phyloP scores from a whole-genome alignment of 2,888 invertebrate species.

The Melinopterus prodromus region DNA sequence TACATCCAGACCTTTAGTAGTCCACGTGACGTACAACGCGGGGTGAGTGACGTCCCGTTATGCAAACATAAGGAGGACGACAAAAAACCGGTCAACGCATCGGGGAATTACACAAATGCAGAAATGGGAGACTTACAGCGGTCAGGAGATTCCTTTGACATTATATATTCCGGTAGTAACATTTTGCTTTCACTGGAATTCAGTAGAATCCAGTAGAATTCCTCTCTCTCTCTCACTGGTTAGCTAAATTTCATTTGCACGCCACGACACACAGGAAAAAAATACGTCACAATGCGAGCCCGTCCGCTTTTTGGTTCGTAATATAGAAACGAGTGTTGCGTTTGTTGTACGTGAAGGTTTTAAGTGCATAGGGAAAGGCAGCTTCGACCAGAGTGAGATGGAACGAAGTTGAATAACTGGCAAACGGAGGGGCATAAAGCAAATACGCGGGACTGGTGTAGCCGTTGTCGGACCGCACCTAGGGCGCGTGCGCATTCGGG shows the following conservation, averaged over 20 bases:
- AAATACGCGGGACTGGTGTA: not conserved
- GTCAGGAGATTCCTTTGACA: not conserved
- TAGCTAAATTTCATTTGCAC: not conserved
- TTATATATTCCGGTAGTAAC: not conserved
- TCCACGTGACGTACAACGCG: not conserved
- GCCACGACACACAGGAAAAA: not conserved
- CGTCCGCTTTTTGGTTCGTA: not conserved
- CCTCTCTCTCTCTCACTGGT: not conserved
- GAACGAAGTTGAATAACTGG: slow-evolving; percentile 4
- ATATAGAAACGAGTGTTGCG: not conserved
- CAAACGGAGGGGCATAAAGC: slow-evolving; percentile 4
- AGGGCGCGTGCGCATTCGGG: not conserved
- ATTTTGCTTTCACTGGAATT: not conserved
- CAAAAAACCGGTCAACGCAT: not conserved
- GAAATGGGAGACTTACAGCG: not conserved
- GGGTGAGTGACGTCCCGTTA: not conserved
- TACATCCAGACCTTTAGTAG: not conserved
- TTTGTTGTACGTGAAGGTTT: not conserved
- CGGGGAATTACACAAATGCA: not conserved
- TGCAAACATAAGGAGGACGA: not conserved
- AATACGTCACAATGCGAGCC: not conserved
- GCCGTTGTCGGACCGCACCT: not conserved
- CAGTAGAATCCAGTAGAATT: not conserved
- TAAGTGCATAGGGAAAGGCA: not conserved
- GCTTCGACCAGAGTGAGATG: not conserved